Conservation (phyloP, 2,113 vertebrate species). For the Tragelaphus buxtoni region DNA sequence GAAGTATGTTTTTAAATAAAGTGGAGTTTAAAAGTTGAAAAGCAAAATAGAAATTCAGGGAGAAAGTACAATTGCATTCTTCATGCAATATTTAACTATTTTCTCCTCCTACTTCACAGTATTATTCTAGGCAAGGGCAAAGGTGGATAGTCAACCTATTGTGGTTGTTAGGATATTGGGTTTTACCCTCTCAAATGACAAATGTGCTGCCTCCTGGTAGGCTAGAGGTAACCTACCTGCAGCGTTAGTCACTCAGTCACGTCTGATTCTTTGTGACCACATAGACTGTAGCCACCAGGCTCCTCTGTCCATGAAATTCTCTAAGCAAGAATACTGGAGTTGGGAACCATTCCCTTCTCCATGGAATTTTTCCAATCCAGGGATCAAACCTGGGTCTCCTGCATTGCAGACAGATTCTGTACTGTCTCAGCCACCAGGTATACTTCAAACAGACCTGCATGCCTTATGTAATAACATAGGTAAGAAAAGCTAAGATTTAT, state of each 20-base stretch:
- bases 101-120: neutral
- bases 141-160: neutral
- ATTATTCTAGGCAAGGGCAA: neutral
- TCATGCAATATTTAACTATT: neutral
- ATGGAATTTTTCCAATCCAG: neutral
- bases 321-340: neutral
- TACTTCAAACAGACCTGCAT: neutral
- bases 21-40: constrained; percentile 70
- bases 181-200: neutral
- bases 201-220: neutral
- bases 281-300: neutral
- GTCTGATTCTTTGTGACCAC: neutral
- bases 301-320: neutral
- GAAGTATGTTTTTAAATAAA: constrained; percentile 69
- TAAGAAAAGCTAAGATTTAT: neutral
- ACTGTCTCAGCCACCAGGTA: neutral
- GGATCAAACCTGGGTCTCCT: neutral
- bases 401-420: neutral
- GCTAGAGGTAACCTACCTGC: neutral
- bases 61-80: constrained; percentile 30
- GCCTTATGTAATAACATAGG: neutral
- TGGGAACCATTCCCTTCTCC: neutral
- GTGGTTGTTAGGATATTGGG: neutral
- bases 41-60: constrained; percentile 61
- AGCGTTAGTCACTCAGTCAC: neutral